Percentiles rank a stretch among this genome's conserved stretches.
Conservation (phyloP, 2,797 vertebrate species). For the Benthosema pterotum region DNA sequence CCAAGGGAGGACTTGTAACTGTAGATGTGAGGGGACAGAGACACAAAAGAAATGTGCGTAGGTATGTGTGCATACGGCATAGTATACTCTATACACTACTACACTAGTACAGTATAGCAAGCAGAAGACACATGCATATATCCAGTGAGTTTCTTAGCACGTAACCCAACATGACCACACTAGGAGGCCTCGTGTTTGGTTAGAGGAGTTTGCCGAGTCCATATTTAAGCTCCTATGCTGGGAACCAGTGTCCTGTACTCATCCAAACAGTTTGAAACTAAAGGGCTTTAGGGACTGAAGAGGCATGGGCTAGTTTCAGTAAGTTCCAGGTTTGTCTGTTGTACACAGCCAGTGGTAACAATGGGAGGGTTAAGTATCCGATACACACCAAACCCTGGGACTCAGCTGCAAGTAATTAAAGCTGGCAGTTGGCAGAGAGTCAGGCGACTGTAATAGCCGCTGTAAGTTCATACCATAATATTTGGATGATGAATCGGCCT, state of each 20-base stretch:
- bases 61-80: constrained; percentile 11
- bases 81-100: constrained; percentile 29
- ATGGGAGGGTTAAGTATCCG: constrained; percentile 75
- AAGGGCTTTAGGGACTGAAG: constrained; percentile 69
- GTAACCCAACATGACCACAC: constrained; percentile 63
- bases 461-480: constrained; percentile 76
- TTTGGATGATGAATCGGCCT: constrained; percentile 74
- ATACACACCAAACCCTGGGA: constrained; percentile 75
- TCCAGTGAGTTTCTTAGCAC: constrained; percentile 59
- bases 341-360: constrained; percentile 72
- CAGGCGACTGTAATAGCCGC: constrained; percentile 74
- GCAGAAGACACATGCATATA: constrained; percentile 46
- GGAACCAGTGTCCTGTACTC: constrained; percentile 66
- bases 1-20: constrained; percentile 53
- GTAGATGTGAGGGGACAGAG: constrained; percentile 52
- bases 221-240: constrained; percentile 72
- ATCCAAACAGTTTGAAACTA: constrained; percentile 65
- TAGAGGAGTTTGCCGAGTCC: constrained; percentile 57
- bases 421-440: constrained; percentile 78
- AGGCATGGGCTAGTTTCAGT: constrained; percentile 69
- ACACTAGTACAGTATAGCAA: constrained; percentile 13
- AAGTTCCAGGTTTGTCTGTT: constrained; percentile 72
- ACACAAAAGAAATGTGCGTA: constrained; percentile 57
- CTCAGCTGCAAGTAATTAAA: constrained; percentile 82
- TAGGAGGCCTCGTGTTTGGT: constrained; percentile 41